Conservation (phyloP, 2,113 vertebrate genomes). For the Chionis minor region DNA sequence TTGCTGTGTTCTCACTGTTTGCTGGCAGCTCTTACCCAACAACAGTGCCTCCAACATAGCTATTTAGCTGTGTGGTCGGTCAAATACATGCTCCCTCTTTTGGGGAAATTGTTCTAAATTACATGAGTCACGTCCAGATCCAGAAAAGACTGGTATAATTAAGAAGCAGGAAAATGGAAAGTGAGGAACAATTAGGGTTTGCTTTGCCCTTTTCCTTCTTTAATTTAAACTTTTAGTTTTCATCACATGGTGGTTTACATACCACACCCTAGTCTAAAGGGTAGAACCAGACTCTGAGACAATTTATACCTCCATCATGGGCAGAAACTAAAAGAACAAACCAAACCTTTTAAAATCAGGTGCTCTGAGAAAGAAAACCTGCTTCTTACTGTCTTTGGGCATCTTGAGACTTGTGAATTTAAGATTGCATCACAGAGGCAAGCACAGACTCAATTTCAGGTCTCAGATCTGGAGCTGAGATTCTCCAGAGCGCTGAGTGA, state of each 20-base stretch:
- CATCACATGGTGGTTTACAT: not conserved
- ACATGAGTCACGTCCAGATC: not conserved
- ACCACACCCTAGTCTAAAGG: not conserved
- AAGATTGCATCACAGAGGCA: not conserved
- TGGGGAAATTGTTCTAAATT: constrained; percentile 38
- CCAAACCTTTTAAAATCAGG: not conserved
- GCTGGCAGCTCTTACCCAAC: constrained; percentile 16
- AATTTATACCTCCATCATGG: not conserved
- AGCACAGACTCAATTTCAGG: not conserved
- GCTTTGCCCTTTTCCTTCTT: not conserved
- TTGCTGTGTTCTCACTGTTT: not conserved
- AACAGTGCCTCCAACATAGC: not conserved
- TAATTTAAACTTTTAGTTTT: not conserved
- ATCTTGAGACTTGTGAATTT: not conserved
- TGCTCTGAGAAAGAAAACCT: not conserved
- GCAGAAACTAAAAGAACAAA: not conserved
- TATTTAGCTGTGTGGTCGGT: constrained; percentile 15
- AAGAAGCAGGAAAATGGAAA: constrained; percentile 10
- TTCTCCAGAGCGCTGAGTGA: not conserved
- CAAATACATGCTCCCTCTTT: not conserved
- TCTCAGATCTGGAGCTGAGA: not conserved
- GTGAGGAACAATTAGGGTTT: constrained; percentile 24
- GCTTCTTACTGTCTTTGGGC: not conserved
- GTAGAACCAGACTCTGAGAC: not conserved
- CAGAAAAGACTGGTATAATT: not conserved